A percentile compares a stretch with the other conserved stretches of the same genome.
These are phyloP conservation scores for Allobates femoralis DNA, from an alignment of 2,797 vertebrate species.

Conservation along the genomic window DNA sequence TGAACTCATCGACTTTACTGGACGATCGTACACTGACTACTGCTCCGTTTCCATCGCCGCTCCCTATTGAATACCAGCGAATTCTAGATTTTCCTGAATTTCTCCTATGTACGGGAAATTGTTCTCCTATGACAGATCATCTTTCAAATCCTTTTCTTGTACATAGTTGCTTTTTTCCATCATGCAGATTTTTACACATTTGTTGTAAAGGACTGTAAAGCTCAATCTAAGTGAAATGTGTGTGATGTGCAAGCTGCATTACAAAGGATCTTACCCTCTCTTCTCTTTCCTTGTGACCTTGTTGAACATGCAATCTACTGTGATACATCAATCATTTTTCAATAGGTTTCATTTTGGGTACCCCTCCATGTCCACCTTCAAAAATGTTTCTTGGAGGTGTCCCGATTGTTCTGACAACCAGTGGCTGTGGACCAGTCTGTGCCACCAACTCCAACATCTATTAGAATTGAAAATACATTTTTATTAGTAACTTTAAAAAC, in stretches of 20 bases:
- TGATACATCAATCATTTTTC: not conserved
- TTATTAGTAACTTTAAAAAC: not conserved
- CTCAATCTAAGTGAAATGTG: not conserved
- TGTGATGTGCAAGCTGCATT: not conserved
- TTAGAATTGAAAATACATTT: not conserved
- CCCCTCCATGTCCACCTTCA: not conserved
- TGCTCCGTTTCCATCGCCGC: not conserved
- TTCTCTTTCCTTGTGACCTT: not conserved
- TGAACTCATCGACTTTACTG: not conserved
- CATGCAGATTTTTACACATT: constrained; percentile 19
- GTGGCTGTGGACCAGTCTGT: not conserved
- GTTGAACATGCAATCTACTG: not conserved
- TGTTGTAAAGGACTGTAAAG: not conserved
- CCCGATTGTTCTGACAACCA: not conserved
- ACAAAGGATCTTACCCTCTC: not conserved
- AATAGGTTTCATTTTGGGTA: not conserved
- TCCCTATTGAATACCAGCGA: not conserved
- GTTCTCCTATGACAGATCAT: too few relatives aligned
- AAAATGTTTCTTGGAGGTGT: not conserved
- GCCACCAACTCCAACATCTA: not conserved
- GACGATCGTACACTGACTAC: not conserved
- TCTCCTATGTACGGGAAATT: not conserved
- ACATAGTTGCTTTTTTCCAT: constrained; percentile 17
- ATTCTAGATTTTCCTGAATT: not conserved
- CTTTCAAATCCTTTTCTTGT: not conserved